Base-by-base conservation (phyloP, 2,797 vertebrate species). In the Characodon lateralis region DNA sequence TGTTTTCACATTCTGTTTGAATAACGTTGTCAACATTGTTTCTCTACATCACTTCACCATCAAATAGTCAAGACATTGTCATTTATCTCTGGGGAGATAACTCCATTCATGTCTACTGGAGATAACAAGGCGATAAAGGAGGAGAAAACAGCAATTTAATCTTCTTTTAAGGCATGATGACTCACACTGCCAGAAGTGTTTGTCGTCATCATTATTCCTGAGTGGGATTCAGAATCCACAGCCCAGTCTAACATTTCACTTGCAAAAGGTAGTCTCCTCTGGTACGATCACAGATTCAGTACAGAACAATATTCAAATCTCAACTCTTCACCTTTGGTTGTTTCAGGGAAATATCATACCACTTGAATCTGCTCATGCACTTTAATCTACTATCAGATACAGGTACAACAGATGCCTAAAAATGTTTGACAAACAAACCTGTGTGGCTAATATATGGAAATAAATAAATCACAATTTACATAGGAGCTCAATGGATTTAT, bases 231-330 rank as follows among this genome's bases (percentile, higher is more conserved):
- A 39, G 8, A 73, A 72, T 87, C 90, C 73, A 76, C 78, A 89
- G 78, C 85, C 81, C 74, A 79, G 77, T 85, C 78, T 89, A 88
- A 93, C 91, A 91, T 94, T 90, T 91, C 5, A 83, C 82, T 82
- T 86, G n/a, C 63, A 88, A 92, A 92, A 88, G 79, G 12, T 59
- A 69, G 74, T 77, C 79, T 65, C 76, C 63, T 79, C 50, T 14
- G 53, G 72, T 78, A 78, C 74, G 84, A 24, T 80, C 78, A 80
- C 26, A n/a, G 50, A 87, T 55, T 13, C 20, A 18, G 74, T 79
- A 79, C 26, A 84, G 24, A 73, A 50, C 35, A 24, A 26, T n/a
- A 71, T 10, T 35, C 3, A 39, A 18, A 76, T 35, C 13, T 35
- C 69, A 31, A 59, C 18, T 51, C 16, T 4, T 20, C 50, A n/a